phyloP scores from a whole-genome alignment of 2,113 vertebrate species.

The Dendropsophus ebraccatus region DNA sequence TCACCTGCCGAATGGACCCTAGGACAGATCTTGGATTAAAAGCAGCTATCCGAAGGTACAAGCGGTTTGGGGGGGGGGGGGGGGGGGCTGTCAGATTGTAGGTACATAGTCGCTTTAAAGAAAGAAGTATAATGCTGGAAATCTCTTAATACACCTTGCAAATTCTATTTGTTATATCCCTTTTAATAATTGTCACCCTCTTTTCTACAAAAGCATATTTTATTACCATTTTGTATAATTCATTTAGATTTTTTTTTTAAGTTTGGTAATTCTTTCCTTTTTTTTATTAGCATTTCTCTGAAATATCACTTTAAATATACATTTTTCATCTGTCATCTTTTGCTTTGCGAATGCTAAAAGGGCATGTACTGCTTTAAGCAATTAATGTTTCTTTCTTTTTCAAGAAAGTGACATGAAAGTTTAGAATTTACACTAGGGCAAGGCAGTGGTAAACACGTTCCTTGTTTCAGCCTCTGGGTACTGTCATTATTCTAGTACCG shows the following conservation, averaged over 20 bases:
- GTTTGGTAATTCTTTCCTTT: not conserved
- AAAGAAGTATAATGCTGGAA: not conserved
- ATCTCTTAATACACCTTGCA: not conserved
- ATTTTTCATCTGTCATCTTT: constrained; percentile 33
- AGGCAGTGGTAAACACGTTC: constrained; percentile 55
- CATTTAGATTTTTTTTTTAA: too few relatives aligned
- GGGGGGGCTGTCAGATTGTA: too few relatives aligned
- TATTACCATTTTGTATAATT: not conserved
- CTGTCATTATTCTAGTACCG: constrained; percentile 45
- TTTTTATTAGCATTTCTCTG: constrained; percentile 3
- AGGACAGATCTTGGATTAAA: too few relatives aligned
- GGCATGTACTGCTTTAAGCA: constrained; percentile 56
- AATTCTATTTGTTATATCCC: not conserved
- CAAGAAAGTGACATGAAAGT: constrained; percentile 59
- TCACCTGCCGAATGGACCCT: too few relatives aligned
- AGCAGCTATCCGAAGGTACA: too few relatives aligned
- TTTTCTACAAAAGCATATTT: not conserved
- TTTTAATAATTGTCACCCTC: not conserved
- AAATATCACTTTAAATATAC: constrained; percentile 39
- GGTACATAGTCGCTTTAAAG: too few relatives aligned
- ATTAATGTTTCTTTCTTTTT: constrained; percentile 58
- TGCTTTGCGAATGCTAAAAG: constrained; percentile 47
- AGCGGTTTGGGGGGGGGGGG: too few relatives aligned
- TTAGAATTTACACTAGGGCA: constrained; percentile 58
- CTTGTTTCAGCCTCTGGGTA: constrained; percentile 50